Percentiles rank a stretch among this genome's conserved stretches.
These are phyloP conservation scores for Siniperca undulata DNA, from an alignment of 2,797 vertebrate species.

Conservation along the genomic window DNA sequence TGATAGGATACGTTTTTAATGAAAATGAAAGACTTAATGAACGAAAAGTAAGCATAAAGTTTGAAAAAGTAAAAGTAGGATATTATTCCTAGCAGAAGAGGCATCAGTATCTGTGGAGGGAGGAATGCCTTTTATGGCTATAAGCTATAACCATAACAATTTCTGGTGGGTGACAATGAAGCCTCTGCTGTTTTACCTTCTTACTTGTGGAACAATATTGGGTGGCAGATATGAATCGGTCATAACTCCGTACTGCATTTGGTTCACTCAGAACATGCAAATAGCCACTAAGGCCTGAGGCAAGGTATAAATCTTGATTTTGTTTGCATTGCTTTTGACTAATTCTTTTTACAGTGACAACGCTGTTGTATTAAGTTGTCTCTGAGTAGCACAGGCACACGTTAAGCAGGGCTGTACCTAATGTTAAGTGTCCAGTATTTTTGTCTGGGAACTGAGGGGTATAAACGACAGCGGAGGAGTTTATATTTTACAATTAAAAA, in stretches of 20 bases:
- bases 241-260: neutral
- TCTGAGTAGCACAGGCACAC: too few species aligned
- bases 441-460: too few species aligned
- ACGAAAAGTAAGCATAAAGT: neutral
- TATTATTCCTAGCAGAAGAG: neutral
- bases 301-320: neutral
- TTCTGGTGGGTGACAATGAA: neutral
- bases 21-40: neutral
- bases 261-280: neutral
- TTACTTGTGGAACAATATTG: neutral
- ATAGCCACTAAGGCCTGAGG: neutral
- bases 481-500: neutral
- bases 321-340: neutral
- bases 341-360: neutral
- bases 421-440: neutral
- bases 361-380: accelerated
- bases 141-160: neutral
- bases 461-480: neutral
- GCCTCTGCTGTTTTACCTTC: neutral
- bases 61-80: neutral
- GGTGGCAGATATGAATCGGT: neutral
- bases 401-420: neutral
- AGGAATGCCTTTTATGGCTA: neutral
- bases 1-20: too few species aligned
- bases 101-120: neutral